Evolutionary conservation across 1,140 invertebrate species (phyloP).

Genomic region (Pachyrhynchus sulphureomaculatus): DNA sequence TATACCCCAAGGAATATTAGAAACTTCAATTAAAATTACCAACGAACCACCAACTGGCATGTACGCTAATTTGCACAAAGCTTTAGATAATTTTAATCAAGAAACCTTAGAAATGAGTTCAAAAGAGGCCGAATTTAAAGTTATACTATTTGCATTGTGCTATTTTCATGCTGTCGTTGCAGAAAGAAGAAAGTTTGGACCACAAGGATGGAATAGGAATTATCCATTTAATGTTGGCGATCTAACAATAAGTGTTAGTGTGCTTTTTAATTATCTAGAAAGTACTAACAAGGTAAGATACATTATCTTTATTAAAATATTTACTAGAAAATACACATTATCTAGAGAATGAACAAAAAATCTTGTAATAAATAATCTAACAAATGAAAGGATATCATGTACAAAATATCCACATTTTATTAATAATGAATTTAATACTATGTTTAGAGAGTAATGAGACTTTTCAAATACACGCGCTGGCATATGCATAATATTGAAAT

Average conservation of each 20-base stretch:
- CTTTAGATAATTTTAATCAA: slow-evolving; percentile 90
- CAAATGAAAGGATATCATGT: too few relatives aligned
- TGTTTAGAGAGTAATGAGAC: too few relatives aligned
- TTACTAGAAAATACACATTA: not conserved
- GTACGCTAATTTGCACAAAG: slow-evolving; percentile 90
- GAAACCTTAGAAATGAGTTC: slow-evolving; percentile 91
- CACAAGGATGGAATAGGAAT: slow-evolving; percentile 90
- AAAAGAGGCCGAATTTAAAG: slow-evolving; percentile 93
- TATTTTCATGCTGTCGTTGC: slow-evolving; percentile 96
- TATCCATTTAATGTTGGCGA: slow-evolving; percentile 84
- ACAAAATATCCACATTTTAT: too few relatives aligned
- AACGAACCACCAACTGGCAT: slow-evolving; percentile 96
- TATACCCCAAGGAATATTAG: slow-evolving; percentile 79
- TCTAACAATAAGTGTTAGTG: slow-evolving; percentile 88
- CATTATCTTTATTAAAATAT: not conserved
- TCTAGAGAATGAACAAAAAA: too few relatives aligned
- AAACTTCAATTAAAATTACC: slow-evolving; percentile 94
- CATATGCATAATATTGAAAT: too few relatives aligned
- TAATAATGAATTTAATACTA: too few relatives aligned
- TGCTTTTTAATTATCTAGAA: slow-evolving; percentile 91
- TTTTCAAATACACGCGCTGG: too few relatives aligned
- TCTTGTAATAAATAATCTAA: too few relatives aligned
- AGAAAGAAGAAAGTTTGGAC: slow-evolving; percentile 89
- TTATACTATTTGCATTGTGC: slow-evolving; percentile 87
- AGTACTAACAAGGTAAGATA: slow-evolving; percentile 66